Conservation (phyloP, 2,888 invertebrate genomes). For the Ormyrus thymus region DNA sequence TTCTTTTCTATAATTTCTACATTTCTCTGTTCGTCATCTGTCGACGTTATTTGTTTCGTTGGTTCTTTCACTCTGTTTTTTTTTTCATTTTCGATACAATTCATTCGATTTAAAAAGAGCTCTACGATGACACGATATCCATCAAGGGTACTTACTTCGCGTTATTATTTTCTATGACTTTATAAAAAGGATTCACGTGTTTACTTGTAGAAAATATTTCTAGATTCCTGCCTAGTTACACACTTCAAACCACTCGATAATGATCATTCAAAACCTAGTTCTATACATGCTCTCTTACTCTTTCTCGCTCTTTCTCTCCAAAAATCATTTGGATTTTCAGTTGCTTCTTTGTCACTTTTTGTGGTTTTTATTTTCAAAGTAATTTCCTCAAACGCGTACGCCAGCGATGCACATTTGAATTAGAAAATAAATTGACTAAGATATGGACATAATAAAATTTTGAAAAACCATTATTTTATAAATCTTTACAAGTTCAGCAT, state of each 20-base stretch:
- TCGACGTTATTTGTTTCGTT: constrained; percentile 43
- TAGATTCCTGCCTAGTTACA: constrained; percentile 62
- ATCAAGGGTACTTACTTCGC: constrained; percentile 56
- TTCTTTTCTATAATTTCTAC: constrained; percentile 28
- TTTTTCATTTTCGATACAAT: constrained; percentile 34
- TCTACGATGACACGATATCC: constrained; percentile 51
- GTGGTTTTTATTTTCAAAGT: constrained; percentile 45
- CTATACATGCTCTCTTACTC: constrained; percentile 33
- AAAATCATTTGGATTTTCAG: constrained; percentile 56
- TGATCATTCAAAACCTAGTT: constrained; percentile 47
- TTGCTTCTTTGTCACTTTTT: constrained; percentile 49
- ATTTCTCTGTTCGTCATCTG: constrained; percentile 22
- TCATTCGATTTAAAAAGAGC: constrained; percentile 34
- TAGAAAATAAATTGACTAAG: constrained; percentile 55
- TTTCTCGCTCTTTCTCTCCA: constrained; percentile 39
- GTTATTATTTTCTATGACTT: constrained; percentile 55
- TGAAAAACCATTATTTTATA: constrained; percentile 51
- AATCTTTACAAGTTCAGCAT: constrained; percentile 22
- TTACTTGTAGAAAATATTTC: constrained; percentile 66
- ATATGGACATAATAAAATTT: constrained; percentile 53
- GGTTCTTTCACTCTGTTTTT: constrained; percentile 17
- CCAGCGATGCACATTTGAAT: constrained; percentile 57
- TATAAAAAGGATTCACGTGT: constrained; percentile 63
- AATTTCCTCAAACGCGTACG: constrained; percentile 56
- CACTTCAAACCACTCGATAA: constrained; percentile 51